Conservation (phyloP, 2,888 invertebrate genomes). For the Heliconius hortense region DNA sequence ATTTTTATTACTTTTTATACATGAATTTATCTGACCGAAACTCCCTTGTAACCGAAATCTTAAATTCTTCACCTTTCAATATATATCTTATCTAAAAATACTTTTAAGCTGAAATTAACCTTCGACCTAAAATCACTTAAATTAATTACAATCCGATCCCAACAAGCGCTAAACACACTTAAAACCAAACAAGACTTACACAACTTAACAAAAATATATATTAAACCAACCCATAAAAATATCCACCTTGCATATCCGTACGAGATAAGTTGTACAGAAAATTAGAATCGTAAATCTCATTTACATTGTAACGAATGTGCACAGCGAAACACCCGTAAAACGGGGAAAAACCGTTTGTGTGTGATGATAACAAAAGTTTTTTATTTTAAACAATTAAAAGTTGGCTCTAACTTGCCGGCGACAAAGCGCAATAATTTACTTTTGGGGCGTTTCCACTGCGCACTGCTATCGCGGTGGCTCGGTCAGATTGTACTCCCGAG, state of each 20-base stretch:
- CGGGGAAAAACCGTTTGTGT: conserved; percentile 44
- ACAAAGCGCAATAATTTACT: conserved; percentile 54
- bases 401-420: conserved; percentile 47
- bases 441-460: conserved; percentile 44
- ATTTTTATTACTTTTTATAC: too few relatives aligned
- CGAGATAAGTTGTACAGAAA: conserved; percentile 32
- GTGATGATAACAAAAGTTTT: conserved; percentile 55
- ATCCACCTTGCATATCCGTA: conserved; percentile 20
- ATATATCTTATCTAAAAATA: too few relatives aligned
- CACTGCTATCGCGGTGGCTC: conserved; percentile 28
- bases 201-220: background rate
- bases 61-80: too few relatives aligned
- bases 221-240: conserved; percentile 19
- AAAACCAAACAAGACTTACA: background rate
- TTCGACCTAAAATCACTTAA: background rate
- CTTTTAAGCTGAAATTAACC: too few relatives aligned
- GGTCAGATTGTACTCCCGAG: conserved; percentile 25
- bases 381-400: conserved; percentile 62
- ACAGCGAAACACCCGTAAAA: conserved; percentile 26
- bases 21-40: too few relatives aligned
- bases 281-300: conserved; percentile 42
- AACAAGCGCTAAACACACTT: too few relatives aligned
- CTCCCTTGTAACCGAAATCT: too few relatives aligned
- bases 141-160: background rate
- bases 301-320: conserved; percentile 42